phyloP scores from a whole-genome alignment of 2,113 vertebrate genomes.

The Vanacampus margaritifer region DNA sequence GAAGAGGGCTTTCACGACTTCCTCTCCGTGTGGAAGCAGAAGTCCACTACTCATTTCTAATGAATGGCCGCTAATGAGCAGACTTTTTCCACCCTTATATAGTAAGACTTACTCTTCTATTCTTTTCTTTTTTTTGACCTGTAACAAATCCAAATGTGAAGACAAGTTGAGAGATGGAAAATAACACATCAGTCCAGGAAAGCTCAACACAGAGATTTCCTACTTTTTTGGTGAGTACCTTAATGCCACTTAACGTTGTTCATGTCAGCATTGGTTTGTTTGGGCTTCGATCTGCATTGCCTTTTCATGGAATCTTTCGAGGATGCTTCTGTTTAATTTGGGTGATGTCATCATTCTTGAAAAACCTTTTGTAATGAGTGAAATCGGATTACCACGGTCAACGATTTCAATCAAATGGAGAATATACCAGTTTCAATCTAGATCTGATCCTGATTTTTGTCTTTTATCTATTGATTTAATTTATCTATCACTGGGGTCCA shows the following conservation, averaged over 20 bases:
- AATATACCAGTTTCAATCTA: not conserved
- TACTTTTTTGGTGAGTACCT: constrained; percentile 5
- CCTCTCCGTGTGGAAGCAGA: constrained; percentile 50
- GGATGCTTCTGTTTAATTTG: not conserved
- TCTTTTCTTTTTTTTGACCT: not conserved
- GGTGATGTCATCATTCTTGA: too few species aligned
- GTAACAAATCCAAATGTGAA: not conserved
- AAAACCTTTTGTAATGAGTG: too few species aligned
- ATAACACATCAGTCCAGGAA: not conserved
- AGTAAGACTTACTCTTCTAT: not conserved
- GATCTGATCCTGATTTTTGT: not conserved
- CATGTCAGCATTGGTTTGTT: not conserved
- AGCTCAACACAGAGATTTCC: not conserved
- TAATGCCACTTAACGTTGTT: not conserved
- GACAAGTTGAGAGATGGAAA: not conserved
- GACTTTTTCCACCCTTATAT: not conserved
- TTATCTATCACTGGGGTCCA: not conserved
- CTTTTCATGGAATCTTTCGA: not conserved
- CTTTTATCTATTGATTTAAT: not conserved
- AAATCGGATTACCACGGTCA: too few species aligned
- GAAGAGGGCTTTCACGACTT: constrained; percentile 53
- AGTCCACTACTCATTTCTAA: constrained; percentile 65
- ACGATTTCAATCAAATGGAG: too few species aligned
- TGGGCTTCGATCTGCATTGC: not conserved
- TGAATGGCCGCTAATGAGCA: constrained; percentile 55